Conservation (phyloP, 2,113 vertebrate genomes). For the Phyllopteryx taeniolatus region DNA sequence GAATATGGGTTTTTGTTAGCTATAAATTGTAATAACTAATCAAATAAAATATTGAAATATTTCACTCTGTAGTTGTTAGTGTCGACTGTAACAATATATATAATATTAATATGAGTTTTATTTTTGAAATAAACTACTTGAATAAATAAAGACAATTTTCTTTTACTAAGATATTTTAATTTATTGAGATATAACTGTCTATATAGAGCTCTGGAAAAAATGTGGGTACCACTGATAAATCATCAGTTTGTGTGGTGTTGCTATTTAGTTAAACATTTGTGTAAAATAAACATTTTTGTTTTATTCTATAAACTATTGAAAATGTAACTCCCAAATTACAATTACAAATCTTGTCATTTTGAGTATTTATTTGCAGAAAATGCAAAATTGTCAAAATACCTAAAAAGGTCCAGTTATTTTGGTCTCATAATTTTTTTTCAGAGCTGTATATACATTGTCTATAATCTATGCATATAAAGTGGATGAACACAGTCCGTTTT, state of each 20-base stretch:
- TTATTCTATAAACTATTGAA: neutral
- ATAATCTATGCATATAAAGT: slow-evolving; percentile 20
- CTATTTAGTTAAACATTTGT: neutral
- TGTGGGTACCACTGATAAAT: neutral
- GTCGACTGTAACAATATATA: too few relatives aligned
- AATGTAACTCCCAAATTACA: neutral
- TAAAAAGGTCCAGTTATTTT: neutral
- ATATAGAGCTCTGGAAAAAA: neutral
- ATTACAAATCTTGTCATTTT: neutral
- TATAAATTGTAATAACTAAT: too few relatives aligned
- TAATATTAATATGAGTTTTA: too few relatives aligned
- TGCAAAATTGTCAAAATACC: neutral
- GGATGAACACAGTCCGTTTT: slow-evolving; percentile 32
- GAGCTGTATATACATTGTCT: neutral
- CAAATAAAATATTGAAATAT: too few relatives aligned
- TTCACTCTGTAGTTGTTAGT: too few relatives aligned
- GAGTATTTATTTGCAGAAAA: neutral
- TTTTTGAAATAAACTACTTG: neutral
- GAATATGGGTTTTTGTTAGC: too few relatives aligned
- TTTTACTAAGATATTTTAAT: neutral
- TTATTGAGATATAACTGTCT: neutral
- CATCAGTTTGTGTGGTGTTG: neutral
- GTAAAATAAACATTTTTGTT: neutral
- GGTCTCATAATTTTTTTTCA: too few relatives aligned
- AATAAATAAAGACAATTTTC: neutral